Percentiles rank a stretch among this genome's conserved stretches.
These are phyloP conservation scores for Anguilla japonica DNA, from an alignment of 2,113 vertebrate genomes.

Conservation along the genomic window DNA sequence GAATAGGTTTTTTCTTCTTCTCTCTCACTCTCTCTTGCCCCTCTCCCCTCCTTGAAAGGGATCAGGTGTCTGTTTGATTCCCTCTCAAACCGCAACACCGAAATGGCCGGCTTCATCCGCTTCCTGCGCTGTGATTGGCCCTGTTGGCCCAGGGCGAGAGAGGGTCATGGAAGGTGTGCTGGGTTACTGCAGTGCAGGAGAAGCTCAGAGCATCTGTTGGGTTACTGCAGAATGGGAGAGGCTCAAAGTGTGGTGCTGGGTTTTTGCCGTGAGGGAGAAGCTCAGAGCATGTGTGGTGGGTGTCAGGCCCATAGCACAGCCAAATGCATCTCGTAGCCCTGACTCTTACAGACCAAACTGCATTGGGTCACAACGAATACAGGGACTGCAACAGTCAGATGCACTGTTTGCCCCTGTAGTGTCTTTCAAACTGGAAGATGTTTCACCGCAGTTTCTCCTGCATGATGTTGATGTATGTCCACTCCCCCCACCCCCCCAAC, in stretches of 20 bases:
- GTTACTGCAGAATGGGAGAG: no score
- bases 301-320: not conserved
- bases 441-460: slow-evolving; percentile 54
- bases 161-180: not conserved
- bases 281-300: no score
- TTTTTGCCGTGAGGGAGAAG: no score
- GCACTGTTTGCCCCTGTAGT: not conserved
- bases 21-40: not conserved
- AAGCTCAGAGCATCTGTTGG: no score
- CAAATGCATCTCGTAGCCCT: not conserved
- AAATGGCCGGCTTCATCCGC: not conserved
- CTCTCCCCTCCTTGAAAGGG: not conserved
- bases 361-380: not conserved
- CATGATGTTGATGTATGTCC: slow-evolving; percentile 60
- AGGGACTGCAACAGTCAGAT: not conserved
- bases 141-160: not conserved
- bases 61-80: slow-evolving; percentile 40
- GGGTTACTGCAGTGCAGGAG: not conserved
- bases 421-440: not conserved
- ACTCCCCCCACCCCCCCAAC: slow-evolving; percentile 4
- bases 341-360: not conserved
- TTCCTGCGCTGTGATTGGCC: not conserved
- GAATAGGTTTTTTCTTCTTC: not conserved
- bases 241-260: no score
- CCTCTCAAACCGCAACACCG: slow-evolving; percentile 7